Evolutionary conservation across 2,113 vertebrate species (phyloP), one percentile per base, ranked within the genome.

Genomic region (Excalfactoria chinensis): DNA sequence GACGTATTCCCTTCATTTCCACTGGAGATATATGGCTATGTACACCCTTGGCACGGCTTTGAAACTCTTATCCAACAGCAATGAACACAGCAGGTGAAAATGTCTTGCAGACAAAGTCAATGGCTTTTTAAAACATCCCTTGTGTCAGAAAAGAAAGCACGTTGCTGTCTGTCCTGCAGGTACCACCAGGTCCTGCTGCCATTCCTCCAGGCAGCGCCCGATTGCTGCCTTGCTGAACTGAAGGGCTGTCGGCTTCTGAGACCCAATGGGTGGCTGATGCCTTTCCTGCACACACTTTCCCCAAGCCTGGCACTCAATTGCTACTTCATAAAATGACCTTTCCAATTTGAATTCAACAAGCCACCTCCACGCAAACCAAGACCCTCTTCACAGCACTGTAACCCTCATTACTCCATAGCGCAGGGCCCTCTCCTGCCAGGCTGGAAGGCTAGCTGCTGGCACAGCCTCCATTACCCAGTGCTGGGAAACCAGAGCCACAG

Each of bases 51-150:
- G 84, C 37, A 15, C 6, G 49, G 75, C 75, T 82, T 55, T 25
- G 26, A 82, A 73, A 60, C 59, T 40, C 79, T 82, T 66, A 69
- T 64, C 90, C 80, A 77, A 55, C 66, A 81, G 56, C 75, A 82
- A 44, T 69, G 55, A 90, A 81, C 44, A 40, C 62, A 73, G 66
- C 25, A 90, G 71, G 56, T 0, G 44, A 77, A 88, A 90, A 93
- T 35, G 74, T 53, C 48, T 85, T 81, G 70, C 84, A 81, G 75
- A 53, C 55, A 44, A 73, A 49, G 70, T 64, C 60, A 82, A 77
- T 10, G 32, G 49, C 66, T 73, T 88, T 90, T 77, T 22, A 48
- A 77, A 82, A 37, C 28, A 74, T 73, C 22, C 49, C 37, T 78
- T 48, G 34, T n/a, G 44, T 53, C 59, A 35, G 13, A 14, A 48